Conservation (phyloP, 1,140 invertebrate genomes). For the Ostrea denselamellosa region DNA sequence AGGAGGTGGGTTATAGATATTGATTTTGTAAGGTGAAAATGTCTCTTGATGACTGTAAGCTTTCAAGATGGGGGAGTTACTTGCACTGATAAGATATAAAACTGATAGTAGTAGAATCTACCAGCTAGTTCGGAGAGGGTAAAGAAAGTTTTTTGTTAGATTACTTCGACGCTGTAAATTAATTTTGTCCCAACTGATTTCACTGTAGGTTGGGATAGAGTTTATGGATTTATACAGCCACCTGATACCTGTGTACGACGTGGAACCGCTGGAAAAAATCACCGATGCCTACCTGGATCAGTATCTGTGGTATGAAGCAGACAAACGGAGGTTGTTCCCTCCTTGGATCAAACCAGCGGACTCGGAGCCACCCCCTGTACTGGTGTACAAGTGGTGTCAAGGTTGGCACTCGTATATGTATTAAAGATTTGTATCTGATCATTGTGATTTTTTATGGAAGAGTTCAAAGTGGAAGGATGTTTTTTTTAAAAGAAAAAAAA, state of each 20-base stretch:
- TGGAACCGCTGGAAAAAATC: constrained; percentile 99
- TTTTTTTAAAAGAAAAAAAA: too few species aligned
- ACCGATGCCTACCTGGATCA: constrained; percentile 99
- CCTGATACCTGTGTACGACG: constrained; percentile 98
- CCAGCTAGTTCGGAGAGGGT: too few species aligned
- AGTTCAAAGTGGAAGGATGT: not conserved
- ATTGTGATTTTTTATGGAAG: not conserved
- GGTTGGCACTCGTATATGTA: constrained; percentile 81
- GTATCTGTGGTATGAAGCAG: constrained; percentile 99
- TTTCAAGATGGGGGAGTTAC: too few species aligned
- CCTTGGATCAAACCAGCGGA: constrained; percentile 99
- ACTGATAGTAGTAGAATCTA: too few species aligned
- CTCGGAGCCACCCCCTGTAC: constrained; percentile 97
- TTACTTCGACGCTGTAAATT: too few species aligned
- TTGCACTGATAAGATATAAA: too few species aligned
- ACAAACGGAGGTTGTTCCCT: constrained; percentile 97
- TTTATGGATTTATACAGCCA: constrained; percentile 99
- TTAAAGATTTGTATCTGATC: not conserved
- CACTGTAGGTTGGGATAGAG: constrained; percentile 92
- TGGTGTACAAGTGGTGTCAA: constrained; percentile 99
- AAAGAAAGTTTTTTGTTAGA: too few species aligned
- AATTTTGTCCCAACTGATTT: too few species aligned
- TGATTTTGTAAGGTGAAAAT: too few species aligned
- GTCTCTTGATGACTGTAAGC: too few species aligned
- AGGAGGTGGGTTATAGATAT: constrained; percentile 86